A percentile compares a stretch with the other conserved stretches of the same genome.
phyloP scores from a whole-genome alignment of 1,140 invertebrate genomes.

The Neuroterus valhalla region DNA sequence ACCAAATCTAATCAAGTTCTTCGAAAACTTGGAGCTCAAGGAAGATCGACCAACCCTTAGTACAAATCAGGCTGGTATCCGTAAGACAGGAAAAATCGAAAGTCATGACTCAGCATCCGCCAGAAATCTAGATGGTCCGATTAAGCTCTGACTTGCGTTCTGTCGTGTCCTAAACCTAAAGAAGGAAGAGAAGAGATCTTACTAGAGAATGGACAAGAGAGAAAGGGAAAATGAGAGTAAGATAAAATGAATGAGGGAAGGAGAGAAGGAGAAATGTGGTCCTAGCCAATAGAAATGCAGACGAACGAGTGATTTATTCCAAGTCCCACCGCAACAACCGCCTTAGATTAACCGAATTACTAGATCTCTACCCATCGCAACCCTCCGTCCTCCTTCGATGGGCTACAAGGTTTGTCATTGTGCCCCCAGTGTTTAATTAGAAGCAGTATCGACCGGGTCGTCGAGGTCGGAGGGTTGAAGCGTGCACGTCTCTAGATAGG shows the following conservation, averaged over 20 bases:
- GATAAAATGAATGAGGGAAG: too few relatives aligned
- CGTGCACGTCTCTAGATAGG: constrained; percentile 63
- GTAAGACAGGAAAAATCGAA: constrained; percentile 1
- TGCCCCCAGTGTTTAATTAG: constrained; percentile 71
- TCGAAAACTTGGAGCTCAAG: neutral
- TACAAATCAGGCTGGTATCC: neutral
- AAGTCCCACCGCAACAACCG: constrained; percentile 43
- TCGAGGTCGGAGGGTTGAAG: constrained; percentile 50
- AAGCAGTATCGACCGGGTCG: constrained; percentile 68
- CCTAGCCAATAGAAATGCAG: constrained; percentile 33
- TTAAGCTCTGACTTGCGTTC: constrained; percentile 17
- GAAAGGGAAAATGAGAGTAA: too few relatives aligned
- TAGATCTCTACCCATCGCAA: constrained; percentile 52
- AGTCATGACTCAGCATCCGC: constrained; percentile 15
- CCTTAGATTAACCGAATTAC: constrained; percentile 68
- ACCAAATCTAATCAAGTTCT: neutral
- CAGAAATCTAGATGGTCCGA: neutral
- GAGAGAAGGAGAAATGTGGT: neutral
- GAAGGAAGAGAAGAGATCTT: neutral
- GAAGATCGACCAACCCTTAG: neutral
- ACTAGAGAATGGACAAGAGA: neutral
- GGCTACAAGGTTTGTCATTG: constrained; percentile 66
- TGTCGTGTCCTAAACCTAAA: neutral
- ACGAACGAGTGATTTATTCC: constrained; percentile 64
- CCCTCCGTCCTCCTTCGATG: constrained; percentile 56